Conservation (phyloP, 2,888 invertebrate genomes). For the Spatulosminthurus flaviceps region DNA sequence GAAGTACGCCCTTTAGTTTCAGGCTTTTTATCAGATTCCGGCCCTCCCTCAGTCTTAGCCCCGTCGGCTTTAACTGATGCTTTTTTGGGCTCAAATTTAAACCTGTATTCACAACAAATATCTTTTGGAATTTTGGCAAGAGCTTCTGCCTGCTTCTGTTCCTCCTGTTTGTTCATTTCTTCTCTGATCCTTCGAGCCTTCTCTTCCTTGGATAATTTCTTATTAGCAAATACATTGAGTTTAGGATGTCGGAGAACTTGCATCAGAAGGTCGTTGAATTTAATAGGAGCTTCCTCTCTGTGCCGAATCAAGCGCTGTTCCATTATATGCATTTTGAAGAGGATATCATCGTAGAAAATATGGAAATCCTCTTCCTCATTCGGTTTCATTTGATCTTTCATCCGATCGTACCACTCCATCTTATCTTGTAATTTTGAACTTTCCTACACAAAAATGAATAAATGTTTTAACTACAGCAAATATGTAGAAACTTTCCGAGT, state of each 20-base stretch:
- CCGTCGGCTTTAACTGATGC: background rate
- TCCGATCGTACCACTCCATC: conserved; percentile 71
- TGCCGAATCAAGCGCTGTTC: conserved; percentile 74
- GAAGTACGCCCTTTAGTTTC: background rate
- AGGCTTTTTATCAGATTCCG: background rate
- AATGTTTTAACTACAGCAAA: too few relatives aligned
- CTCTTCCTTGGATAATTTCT: conserved; percentile 47
- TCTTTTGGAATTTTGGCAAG: conserved; percentile 39
- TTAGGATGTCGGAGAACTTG: conserved; percentile 58
- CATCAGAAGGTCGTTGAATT: conserved; percentile 56
- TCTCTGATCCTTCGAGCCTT: conserved; percentile 30
- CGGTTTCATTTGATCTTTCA: conserved; percentile 71
- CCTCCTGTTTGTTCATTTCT: conserved; percentile 13
- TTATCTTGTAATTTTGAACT: conserved; percentile 70
- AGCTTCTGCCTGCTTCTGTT: background rate
- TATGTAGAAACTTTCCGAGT: too few relatives aligned
- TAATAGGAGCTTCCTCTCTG: conserved; percentile 69
- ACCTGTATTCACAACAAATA: conserved; percentile 42
- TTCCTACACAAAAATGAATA: conserved; percentile 65
- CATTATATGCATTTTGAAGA: conserved; percentile 70
- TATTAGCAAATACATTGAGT: conserved; percentile 58
- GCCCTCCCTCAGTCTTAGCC: background rate
- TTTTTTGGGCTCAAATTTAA: conserved; percentile 29
- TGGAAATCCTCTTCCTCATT: conserved; percentile 73
- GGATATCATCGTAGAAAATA: conserved; percentile 68